Base-by-base conservation (phyloP, 2,113 vertebrate genomes). In the Antidorcas marsupialis region DNA sequence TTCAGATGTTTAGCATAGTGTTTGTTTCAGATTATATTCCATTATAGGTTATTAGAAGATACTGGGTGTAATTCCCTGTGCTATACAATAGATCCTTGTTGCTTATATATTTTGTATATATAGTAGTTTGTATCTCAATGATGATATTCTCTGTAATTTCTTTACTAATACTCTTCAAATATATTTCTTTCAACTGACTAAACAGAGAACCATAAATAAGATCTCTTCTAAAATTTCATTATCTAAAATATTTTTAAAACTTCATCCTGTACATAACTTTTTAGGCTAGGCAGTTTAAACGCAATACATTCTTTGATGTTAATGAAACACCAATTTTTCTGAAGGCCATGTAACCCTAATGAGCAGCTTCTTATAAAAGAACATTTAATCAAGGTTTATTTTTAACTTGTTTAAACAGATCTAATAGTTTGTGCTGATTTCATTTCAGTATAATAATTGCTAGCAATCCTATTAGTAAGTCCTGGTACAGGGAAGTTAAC, bases 401-500 rank as follows among this genome's bases (percentile, higher is more conserved):
- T 99, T 99, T 99, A 99, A 99, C 99, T 99, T 99, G 99, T 99
- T 99, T 99, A 99, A 99, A 99, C 99, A 99, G 99, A 99, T 99
- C 99, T 99, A 99, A 99, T 99, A 99, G 99, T 99, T 99, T 99
- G 99, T 99, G 98, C 99, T 99, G 99, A 99, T 99, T 99, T 99
- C 99, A 99, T 99, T 99, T 99, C 98, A 98, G 98, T 99, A 98
- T 99, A 99, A 99, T 99, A 99, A 99, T 99, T 99, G 98, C 99
- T 99, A 99, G 99, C 99, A 99, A 99, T 99, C 99, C 99, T 99
- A 99, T 99, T 99, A 99, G 99, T 99, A 99, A 99, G 99, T 98
- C 97, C 98, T 99, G 98, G 99, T 99, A 98, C 99, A 99, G 98
- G 99, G 99, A 99, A 99, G 99, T 99, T 99, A 99, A 99, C 99